phyloP scores from a whole-genome alignment of 2,888 invertebrate species.

The Scaeva pyrastri region DNA sequence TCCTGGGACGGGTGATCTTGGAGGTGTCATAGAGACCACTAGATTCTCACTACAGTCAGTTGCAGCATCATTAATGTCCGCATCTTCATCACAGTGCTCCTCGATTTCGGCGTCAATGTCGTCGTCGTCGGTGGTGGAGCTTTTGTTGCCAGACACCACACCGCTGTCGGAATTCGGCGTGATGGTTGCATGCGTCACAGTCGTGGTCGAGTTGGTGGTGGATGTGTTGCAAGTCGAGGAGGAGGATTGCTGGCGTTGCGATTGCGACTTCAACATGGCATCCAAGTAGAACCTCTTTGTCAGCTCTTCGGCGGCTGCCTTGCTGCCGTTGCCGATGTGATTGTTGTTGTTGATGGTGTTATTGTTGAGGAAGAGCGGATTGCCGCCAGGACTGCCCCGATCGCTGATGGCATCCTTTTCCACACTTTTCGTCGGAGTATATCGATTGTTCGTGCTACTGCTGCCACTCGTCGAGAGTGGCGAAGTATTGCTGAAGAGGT shows the following conservation, averaged over 20 bases:
- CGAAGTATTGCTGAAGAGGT: conserved; percentile 78
- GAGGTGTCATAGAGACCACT: conserved; percentile 86
- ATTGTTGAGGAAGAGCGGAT: conserved; percentile 79
- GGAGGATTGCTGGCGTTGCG: conserved; percentile 85
- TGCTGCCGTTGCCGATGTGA: conserved; percentile 84
- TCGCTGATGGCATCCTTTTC: conserved; percentile 72
- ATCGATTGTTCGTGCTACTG: conserved; percentile 78
- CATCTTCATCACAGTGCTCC: conserved; percentile 65
- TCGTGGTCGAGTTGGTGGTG: conserved; percentile 73
- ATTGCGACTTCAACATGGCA: conserved; percentile 90
- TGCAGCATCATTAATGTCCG: conserved; percentile 59
- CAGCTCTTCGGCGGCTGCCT: conserved; percentile 87
- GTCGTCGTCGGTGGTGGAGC: conserved; percentile 79
- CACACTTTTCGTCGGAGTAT: conserved; percentile 78
- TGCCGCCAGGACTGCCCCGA: conserved; percentile 60
- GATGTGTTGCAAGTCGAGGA: conserved; percentile 77
- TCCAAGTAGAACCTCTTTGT: conserved; percentile 91
- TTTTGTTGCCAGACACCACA: conserved; percentile 78
- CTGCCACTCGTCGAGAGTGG: conserved; percentile 50
- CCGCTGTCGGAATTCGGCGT: conserved; percentile 83
- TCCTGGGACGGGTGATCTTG: conserved; percentile 84
- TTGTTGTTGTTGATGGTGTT: conserved; percentile 83
- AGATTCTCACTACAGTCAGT: conserved; percentile 84
- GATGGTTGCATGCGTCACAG: conserved; percentile 75
- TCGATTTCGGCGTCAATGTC: conserved; percentile 76